Evolutionary conservation across 1,140 invertebrate genomes (phyloP).

Genomic region (Coboldia fuscipes): DNA sequence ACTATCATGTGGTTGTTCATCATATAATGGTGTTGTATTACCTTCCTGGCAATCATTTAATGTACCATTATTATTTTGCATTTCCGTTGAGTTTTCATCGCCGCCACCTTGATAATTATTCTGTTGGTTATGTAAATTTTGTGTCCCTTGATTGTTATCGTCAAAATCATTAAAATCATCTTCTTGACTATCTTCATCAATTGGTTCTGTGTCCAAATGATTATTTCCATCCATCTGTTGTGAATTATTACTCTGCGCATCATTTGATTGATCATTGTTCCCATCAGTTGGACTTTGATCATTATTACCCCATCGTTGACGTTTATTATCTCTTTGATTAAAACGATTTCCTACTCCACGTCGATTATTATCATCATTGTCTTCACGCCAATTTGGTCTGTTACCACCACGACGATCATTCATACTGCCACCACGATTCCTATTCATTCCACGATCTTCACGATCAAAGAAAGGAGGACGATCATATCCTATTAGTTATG

Average conservation of each 20-base stretch:
- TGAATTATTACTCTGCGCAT: slow-evolving; percentile 10
- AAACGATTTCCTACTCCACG: slow-evolving; percentile 17
- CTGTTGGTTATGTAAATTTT: background rate
- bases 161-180: slow-evolving; percentile 1
- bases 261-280: slow-evolving; percentile 13
- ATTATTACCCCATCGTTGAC: background rate
- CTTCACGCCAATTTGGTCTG: slow-evolving; percentile 16
- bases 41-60: background rate
- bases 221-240: background rate
- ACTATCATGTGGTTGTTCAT: slow-evolving; percentile 1
- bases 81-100: background rate
- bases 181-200: slow-evolving; percentile 4
- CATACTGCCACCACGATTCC: slow-evolving; percentile 9
- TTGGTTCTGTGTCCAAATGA: slow-evolving; percentile 5
- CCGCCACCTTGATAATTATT: background rate
- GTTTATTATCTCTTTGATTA: slow-evolving; percentile 9
- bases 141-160: background rate
- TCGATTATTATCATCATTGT: slow-evolving; percentile 10
- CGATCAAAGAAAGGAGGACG: slow-evolving; percentile 17
- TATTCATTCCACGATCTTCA: slow-evolving; percentile 12
- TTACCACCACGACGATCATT: slow-evolving; percentile 21
- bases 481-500: slow-evolving; percentile 13
- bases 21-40: slow-evolving; percentile 5
- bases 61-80: background rate
- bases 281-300: background rate